Evolutionary conservation across 2,797 vertebrate species (phyloP).

Genomic region (Falco cherrug): DNA sequence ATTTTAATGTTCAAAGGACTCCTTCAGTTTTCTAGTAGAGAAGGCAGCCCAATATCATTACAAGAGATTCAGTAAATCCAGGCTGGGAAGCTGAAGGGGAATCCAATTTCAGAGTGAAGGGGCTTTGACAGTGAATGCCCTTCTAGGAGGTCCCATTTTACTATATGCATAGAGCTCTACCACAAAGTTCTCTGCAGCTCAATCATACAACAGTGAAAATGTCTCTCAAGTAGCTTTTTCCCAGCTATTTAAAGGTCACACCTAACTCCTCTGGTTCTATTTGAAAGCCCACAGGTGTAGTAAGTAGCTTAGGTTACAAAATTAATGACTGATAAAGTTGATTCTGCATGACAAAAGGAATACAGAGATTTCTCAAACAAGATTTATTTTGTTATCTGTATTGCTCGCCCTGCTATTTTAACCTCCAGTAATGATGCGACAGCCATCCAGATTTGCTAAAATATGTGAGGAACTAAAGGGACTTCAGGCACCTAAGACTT

Average conservation of each 20-base stretch:
- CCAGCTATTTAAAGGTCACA: constrained; percentile 43
- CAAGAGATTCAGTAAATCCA: neutral
- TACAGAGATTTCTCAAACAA: constrained; percentile 27
- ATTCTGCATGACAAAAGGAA: constrained; percentile 48
- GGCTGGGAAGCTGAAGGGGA: neutral
- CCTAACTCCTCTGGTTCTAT: constrained; percentile 31
- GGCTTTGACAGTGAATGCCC: neutral
- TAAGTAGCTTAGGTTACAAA: constrained; percentile 38
- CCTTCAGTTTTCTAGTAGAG: neutral
- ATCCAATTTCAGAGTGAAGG: neutral
- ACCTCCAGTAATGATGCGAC: constrained; percentile 28
- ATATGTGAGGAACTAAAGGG: neutral
- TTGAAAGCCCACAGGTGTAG: constrained; percentile 35
- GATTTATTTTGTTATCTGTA: constrained; percentile 19
- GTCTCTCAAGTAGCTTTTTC: constrained; percentile 17
- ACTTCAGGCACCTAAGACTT: neutral
- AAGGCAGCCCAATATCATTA: neutral
- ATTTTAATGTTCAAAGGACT: neutral
- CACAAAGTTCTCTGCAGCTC: neutral
- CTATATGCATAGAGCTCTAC: neutral
- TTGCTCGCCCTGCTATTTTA: constrained; percentile 15
- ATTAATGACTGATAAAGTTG: constrained; percentile 41
- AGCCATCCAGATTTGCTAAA: neutral
- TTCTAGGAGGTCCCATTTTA: constrained; percentile 17
- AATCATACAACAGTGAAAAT: neutral